Conservation (phyloP, 2,888 invertebrate species). For the Prenolepis imparis region DNA sequence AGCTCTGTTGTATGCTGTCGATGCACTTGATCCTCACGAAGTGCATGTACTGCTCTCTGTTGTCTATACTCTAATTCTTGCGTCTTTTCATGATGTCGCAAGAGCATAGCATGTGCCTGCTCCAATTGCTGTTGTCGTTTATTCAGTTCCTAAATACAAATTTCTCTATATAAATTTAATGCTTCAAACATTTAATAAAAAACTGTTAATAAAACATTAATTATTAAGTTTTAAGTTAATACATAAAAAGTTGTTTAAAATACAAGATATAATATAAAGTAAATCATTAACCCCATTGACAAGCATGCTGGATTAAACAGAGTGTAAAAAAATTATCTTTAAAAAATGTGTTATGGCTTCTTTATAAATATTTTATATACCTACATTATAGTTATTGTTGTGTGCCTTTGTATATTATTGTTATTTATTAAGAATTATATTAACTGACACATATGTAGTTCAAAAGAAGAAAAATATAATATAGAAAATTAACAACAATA, state of each 20-base stretch:
- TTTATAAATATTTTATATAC: neutral
- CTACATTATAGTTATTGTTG: no score
- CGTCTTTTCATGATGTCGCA: constrained; percentile 98
- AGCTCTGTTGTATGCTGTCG: constrained; percentile 98
- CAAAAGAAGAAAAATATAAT: constrained; percentile 5
- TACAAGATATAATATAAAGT: neutral
- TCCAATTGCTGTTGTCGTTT: constrained; percentile 98
- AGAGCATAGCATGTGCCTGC: constrained; percentile 96
- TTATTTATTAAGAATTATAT: neutral
- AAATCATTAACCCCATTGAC: neutral
- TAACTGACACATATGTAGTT: neutral
- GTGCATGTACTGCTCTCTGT: constrained; percentile 96
- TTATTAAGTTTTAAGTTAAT: neutral
- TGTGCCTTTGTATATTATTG: neutral
- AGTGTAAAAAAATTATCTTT: no score
- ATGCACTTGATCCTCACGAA: constrained; percentile 94
- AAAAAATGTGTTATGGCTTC: no score
- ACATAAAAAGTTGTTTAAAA: neutral
- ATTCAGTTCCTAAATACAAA: constrained; percentile 93
- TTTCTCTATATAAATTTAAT: constrained; percentile 22
- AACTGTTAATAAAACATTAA: neutral
- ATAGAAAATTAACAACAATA: neutral
- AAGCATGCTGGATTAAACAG: neutral
- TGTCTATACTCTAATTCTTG: constrained; percentile 98
- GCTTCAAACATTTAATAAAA: constrained; percentile 5